phyloP scores from a whole-genome alignment of 1,140 invertebrate genomes.

The Trachelipus rathkii region DNA sequence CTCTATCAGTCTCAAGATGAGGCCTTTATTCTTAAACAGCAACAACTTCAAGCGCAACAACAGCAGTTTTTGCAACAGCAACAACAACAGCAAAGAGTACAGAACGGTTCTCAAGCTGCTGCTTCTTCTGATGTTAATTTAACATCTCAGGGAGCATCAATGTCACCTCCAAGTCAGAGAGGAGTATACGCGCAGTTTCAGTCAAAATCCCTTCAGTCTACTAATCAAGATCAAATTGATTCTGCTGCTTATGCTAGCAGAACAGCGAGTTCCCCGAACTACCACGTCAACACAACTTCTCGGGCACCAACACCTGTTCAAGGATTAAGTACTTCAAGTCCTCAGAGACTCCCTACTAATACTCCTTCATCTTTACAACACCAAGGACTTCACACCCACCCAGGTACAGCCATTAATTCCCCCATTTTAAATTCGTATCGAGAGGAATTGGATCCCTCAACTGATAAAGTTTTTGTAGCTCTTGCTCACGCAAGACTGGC shows the following conservation, averaged over 20 bases:
- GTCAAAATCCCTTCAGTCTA: conserved; percentile 21
- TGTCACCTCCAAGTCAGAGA: conserved; percentile 43
- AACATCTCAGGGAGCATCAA: conserved; percentile 39
- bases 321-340: conserved; percentile 39
- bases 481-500: conserved; percentile 24
- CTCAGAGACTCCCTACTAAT: conserved; percentile 20
- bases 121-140: conserved; percentile 33
- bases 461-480: conserved; percentile 27
- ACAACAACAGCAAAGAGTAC: conserved; percentile 25
- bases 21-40: conserved; percentile 19
- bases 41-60: conserved; percentile 27
- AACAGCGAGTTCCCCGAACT: conserved; percentile 26
- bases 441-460: conserved; percentile 2
- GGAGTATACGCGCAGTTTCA: conserved; percentile 44
- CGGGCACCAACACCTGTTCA: conserved; percentile 44
- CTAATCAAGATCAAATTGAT: conserved; percentile 12
- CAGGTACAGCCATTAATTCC: conserved; percentile 30
- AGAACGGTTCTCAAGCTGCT: conserved; percentile 7
- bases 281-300: conserved; percentile 32
- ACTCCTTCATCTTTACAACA: conserved; percentile 37
- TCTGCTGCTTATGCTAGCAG: conserved; percentile 28
- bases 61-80: conserved; percentile 14
- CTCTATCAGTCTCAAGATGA: conserved; percentile 1
- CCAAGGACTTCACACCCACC: conserved; percentile 38
- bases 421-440: neutral